Evolutionary conservation across 2,113 vertebrate species (phyloP), one percentile per base, ranked within the genome.

Genomic region (Misgurnus anguillicaudatus): DNA sequence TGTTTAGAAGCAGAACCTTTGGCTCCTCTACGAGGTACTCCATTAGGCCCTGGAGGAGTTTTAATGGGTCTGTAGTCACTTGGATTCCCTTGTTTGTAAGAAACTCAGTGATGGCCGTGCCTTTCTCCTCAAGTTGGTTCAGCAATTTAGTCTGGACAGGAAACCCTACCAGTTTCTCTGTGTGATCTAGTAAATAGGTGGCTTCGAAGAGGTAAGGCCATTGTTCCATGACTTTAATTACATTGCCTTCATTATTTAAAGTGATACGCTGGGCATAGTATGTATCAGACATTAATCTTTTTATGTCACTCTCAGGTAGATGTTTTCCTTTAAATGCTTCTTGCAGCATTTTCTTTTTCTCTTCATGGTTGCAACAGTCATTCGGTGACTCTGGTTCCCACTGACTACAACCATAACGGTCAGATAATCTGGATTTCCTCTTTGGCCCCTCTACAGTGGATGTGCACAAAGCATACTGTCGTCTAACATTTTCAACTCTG

Each of bases 161-260:
- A 21, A 61, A 14, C 5, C 55, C 39, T 5, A 61, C 9, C n/a
- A 60, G 19, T 61, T 60, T 61, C 8, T 74, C 71, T 14, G 55
- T 61, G 39, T 74, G 55, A 42, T 74, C 71, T 7, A 74, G 21
- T n/a, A 73, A 41, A 73, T 60, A 19, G 21, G n/a, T 45, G n/a
- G 71, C 13, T 61, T 74, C 71, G 24, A 74, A 74, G 11, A 74
- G 21, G 55, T 74, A 61, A 42, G 71, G 71, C 55, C 55, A 60
- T 57, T 61, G 17, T 41, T 58, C 14, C 41, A 60, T 61, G 6
- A 60, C n/a, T 60, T 74, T 42, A 6, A 24, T 14, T 16, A 74
- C 71, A 5, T 74, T 61, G 8, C 16, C 13, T 41, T 61, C n/a
- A 1, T 14, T 42, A 42, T 74, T 74, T 11, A 60, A 10, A 19